Percentiles rank a stretch among this genome's conserved stretches.
Evolutionary conservation across 2,113 vertebrate species (phyloP).

Genomic region (Parus major): DNA sequence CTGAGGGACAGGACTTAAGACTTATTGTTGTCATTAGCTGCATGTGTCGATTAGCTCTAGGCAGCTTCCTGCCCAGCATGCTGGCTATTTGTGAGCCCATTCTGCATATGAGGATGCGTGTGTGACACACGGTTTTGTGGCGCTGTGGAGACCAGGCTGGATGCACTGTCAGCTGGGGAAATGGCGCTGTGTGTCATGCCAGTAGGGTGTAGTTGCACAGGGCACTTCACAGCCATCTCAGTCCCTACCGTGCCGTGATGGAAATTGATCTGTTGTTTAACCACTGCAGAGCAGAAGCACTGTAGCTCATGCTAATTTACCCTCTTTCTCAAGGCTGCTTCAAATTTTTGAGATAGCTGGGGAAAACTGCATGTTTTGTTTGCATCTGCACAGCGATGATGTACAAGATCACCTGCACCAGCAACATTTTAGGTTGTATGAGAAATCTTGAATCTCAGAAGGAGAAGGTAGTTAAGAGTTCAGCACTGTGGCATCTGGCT

Average conservation of each 20-base stretch:
- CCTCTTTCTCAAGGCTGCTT: neutral
- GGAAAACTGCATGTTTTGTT: neutral
- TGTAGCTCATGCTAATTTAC: neutral
- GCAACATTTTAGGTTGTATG: neutral
- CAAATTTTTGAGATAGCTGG: neutral
- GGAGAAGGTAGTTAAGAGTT: neutral
- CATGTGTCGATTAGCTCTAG: neutral
- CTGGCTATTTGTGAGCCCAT: neutral
- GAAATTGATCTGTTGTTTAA: neutral
- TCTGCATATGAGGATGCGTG: neutral
- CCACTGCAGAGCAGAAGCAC: neutral
- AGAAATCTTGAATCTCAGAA: neutral
- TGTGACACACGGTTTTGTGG: neutral
- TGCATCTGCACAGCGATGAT: accelerated
- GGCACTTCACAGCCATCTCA: neutral
- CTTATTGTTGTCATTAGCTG: neutral
- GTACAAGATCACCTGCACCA: neutral
- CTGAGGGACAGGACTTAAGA: neutral
- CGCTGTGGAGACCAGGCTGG: neutral
- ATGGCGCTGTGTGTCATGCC: neutral
- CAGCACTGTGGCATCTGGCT: neutral
- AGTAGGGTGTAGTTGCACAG: neutral
- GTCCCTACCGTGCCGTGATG: accelerated
- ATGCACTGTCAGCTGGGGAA: neutral
- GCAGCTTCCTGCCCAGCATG: neutral